Conservation (phyloP, 1,140 invertebrate genomes). For the Drosophila pseudoobscura region DNA sequence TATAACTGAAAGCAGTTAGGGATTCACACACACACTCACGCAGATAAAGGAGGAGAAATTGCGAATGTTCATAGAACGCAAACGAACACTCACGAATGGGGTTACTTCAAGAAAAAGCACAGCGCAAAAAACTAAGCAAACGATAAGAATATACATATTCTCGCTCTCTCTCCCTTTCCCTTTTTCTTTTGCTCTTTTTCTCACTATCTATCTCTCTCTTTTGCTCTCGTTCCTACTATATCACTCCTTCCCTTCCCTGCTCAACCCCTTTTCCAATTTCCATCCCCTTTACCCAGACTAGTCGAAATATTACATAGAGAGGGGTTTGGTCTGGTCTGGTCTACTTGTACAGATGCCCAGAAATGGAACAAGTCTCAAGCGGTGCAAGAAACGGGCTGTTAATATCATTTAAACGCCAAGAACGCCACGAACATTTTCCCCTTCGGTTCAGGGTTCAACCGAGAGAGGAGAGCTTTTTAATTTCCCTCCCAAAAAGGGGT, state of each 20-base stretch:
- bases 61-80: slow-evolving; percentile 20
- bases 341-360: too few species aligned
- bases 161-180: slow-evolving; percentile 15
- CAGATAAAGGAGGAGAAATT: slow-evolving; percentile 45
- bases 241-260: neutral
- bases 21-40: slow-evolving; percentile 1
- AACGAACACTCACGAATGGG: slow-evolving; percentile 40
- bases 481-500: slow-evolving; percentile 2
- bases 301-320: neutral
- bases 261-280: slow-evolving; percentile 5
- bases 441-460: neutral
- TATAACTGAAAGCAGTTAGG: slow-evolving; percentile 22
- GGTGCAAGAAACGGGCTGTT: too few species aligned
- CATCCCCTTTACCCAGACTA: neutral
- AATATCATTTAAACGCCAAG: too few species aligned
- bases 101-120: slow-evolving; percentile 58
- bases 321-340: too few species aligned
- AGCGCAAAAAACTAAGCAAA: slow-evolving; percentile 49
- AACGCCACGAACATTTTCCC: slow-evolving; percentile 4
- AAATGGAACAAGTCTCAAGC: too few species aligned
- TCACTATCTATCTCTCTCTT: neutral
- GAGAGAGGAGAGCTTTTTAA: slow-evolving; percentile 3
- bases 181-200: slow-evolving; percentile 7
- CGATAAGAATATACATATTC: slow-evolving; percentile 26
- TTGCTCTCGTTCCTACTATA: neutral